A percentile compares a stretch with the other conserved stretches of the same genome.
phyloP scores from a whole-genome alignment of 2,113 vertebrate species.

The Pipra filicauda region DNA sequence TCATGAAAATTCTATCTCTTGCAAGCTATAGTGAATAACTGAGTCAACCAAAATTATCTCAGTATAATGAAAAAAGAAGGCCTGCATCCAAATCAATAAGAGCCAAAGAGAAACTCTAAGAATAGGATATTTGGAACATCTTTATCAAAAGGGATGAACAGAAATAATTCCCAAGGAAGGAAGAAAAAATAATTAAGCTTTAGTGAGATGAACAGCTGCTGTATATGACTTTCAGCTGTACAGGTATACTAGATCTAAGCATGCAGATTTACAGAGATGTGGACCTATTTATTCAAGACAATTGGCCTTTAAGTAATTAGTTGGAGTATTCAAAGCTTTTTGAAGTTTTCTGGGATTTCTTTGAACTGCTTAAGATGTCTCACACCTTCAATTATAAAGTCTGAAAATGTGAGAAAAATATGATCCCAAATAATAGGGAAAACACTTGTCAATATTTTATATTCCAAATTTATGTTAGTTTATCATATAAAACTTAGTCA shows the following conservation, averaged over 20 bases:
- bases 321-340: not conserved
- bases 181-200: not conserved
- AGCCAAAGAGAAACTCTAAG: not conserved
- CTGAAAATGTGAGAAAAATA: not conserved
- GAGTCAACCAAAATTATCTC: not conserved
- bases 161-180: not conserved
- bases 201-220: not conserved
- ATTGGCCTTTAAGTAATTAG: not conserved
- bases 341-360: not conserved
- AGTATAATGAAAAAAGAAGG: not conserved
- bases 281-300: not conserved
- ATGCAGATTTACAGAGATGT: not conserved
- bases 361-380: not conserved
- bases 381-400: not conserved
- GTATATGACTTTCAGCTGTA: not conserved
- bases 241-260: not conserved
- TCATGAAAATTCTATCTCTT: not conserved
- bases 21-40: not conserved
- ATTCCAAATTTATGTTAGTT: not conserved
- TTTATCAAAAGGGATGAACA: not conserved
- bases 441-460: not conserved
- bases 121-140: not conserved
- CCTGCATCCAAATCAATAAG: not conserved
- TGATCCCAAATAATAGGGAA: accelerated
- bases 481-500: not conserved